phyloP scores from a whole-genome alignment of 2,888 invertebrate species.

The Zeuzera pyrina region DNA sequence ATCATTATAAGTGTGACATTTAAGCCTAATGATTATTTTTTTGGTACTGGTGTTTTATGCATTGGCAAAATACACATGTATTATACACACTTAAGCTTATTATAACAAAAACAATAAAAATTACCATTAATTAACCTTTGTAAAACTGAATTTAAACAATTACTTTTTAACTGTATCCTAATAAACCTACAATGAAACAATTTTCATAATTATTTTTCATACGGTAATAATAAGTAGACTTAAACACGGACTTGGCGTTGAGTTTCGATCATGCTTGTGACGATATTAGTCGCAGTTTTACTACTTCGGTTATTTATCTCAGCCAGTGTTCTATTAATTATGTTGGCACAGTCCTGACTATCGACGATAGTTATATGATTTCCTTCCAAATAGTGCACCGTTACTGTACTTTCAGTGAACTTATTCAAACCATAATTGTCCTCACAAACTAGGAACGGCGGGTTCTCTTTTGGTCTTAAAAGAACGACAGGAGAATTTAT shows the following conservation, averaged over 20 bases:
- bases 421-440: constrained; percentile 79
- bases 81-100: too few species aligned
- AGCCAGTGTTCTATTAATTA: constrained; percentile 67
- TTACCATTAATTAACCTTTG: too few species aligned
- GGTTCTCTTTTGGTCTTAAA: constrained; percentile 75
- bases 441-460: constrained; percentile 62
- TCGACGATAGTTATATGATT: constrained; percentile 81
- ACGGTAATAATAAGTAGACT: too few species aligned
- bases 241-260: constrained; percentile 40
- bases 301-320: constrained; percentile 28
- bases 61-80: too few species aligned
- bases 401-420: constrained; percentile 69
- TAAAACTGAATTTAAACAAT: too few species aligned
- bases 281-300: constrained; percentile 37
- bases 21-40: too few species aligned
- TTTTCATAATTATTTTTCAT: too few species aligned
- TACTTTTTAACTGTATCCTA: too few species aligned
- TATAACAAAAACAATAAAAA: too few species aligned
- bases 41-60: too few species aligned
- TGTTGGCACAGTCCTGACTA: constrained; percentile 74
- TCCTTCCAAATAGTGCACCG: constrained; percentile 78
- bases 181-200: too few species aligned
- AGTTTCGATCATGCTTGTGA: constrained; percentile 51
- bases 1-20: too few species aligned
- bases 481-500: constrained; percentile 74